Conservation (phyloP, 2,113 vertebrate genomes). For the Phocoena sinus region DNA sequence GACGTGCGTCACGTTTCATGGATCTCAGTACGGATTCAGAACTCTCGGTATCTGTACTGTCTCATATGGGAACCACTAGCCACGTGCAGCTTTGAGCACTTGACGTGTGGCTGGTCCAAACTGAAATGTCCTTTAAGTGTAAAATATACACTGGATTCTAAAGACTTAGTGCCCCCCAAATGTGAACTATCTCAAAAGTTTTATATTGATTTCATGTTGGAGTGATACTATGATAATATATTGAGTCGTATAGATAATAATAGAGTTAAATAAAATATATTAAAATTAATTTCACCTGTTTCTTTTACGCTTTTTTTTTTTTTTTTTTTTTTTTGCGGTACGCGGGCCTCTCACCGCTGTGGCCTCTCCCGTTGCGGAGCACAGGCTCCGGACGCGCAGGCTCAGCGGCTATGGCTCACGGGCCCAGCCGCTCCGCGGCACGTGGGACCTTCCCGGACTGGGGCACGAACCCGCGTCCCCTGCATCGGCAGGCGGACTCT, state of each 20-base stretch:
- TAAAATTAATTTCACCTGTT: constrained; percentile 23
- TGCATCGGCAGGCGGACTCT: no score
- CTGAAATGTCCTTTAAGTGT: background rate
- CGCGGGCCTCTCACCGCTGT: no score
- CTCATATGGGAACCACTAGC: background rate
- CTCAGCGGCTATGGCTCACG: fast-evolving
- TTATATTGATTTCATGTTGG: background rate
- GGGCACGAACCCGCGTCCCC: no score
- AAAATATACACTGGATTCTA: background rate
- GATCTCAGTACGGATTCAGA: background rate
- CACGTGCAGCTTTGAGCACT: fast-evolving
- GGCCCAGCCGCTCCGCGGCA: no score
- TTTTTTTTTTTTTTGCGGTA: no score
- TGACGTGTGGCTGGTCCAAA: background rate
- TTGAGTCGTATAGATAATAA: background rate
- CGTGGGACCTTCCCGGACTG: no score
- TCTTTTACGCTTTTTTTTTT: background rate
- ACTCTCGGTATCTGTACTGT: background rate
- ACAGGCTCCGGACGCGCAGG: no score
- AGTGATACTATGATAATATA: background rate
- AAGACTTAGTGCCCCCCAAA: background rate
- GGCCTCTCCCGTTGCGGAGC: no score
- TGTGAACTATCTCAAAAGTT: background rate
- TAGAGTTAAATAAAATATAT: constrained; percentile 2
- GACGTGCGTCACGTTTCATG: fast-evolving